Evolutionary conservation across 2,888 invertebrate species (phyloP).

Genomic region (Camptogramma bilineatum): DNA sequence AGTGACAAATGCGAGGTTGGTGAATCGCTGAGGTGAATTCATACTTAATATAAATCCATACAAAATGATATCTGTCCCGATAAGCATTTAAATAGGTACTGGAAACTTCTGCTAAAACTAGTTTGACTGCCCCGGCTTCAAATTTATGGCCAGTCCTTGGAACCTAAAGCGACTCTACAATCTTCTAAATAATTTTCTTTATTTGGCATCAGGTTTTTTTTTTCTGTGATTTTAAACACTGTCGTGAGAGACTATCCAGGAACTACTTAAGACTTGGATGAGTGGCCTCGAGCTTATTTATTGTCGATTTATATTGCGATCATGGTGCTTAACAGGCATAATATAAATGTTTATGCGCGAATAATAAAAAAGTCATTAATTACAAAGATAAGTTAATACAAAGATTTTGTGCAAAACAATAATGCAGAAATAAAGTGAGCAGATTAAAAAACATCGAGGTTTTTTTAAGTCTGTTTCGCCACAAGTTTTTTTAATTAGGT

Average conservation of each 20-base stretch:
- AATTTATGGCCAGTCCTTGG: constrained; percentile 24
- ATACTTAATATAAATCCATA: constrained; percentile 20
- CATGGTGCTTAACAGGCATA: constrained; percentile 9
- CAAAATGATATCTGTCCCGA: constrained; percentile 4
- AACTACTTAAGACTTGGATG: constrained; percentile 21
- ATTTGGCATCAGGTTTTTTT: constrained; percentile 18
- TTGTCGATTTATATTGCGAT: constrained; percentile 14
- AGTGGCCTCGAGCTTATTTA: constrained; percentile 21
- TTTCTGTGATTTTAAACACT: constrained; percentile 15
- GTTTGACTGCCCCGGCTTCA: constrained; percentile 28
- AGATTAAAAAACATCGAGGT: too few relatives aligned
- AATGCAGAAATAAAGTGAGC: neutral
- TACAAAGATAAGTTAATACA: too few relatives aligned
- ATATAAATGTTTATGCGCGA: constrained; percentile 2
- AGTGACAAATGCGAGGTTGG: neutral
- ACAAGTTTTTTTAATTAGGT: too few relatives aligned
- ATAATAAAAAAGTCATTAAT: constrained; percentile 12
- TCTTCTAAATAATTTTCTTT: constrained; percentile 9
- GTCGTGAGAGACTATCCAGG: constrained; percentile 24
- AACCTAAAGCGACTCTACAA: constrained; percentile 5
- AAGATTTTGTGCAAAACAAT: neutral
- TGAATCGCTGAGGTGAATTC: constrained; percentile 1
- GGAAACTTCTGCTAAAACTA: constrained; percentile 27
- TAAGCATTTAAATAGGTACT: constrained; percentile 16
- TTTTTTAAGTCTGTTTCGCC: too few relatives aligned